Base-by-base conservation (phyloP, 2,797 vertebrate species). In the Sebastes matsubarae region DNA sequence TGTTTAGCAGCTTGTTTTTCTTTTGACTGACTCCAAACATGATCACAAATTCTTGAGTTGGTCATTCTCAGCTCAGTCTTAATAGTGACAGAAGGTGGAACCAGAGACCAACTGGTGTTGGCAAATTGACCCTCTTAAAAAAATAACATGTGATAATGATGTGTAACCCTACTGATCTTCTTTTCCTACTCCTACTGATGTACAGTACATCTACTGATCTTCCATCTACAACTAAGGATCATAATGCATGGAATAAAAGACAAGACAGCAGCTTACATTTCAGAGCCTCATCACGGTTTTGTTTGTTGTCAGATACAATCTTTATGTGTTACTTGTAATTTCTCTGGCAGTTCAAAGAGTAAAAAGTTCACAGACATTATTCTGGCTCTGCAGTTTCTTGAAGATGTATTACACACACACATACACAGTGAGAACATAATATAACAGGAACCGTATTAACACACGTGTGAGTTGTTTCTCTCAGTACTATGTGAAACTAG, bases 91-190 rank as follows among this genome's bases (percentile, higher is more conserved):
- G 38, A 72, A 34, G 34, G 24, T 73, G 25, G 4, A 55, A 63
- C 29, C 46, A 32, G 29, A 74, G 78, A 75, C 12, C 25, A 81
- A 70, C 46, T 36, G 34, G 27, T 64, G 72, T 29, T 42, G 50
- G 74, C 73, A 81, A 61, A 42, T 24, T 70, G 74, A 74, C 66
- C 42, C 14, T 61, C 52, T 67, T 11, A 7, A 79, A 66, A 77
- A 83, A 58, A 77, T 13, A 73, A 30, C 72, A 30, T 57, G 60
- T 72, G 61, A 77, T 83, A 83, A 87, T 81, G 83, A 87, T 79
- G 63, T 81, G 38, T 54, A 74, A 84, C 83, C 77, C 6, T 8
- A 25, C 46, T 76, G 86, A 79, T 83, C 61, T 42, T 67, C 36
- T 34, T 64, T 32, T 71, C 59, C 69, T 63, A 64, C 71, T 77